Base-by-base conservation (phyloP, 1,140 invertebrate genomes). In the Drosophila nannoptera region DNA sequence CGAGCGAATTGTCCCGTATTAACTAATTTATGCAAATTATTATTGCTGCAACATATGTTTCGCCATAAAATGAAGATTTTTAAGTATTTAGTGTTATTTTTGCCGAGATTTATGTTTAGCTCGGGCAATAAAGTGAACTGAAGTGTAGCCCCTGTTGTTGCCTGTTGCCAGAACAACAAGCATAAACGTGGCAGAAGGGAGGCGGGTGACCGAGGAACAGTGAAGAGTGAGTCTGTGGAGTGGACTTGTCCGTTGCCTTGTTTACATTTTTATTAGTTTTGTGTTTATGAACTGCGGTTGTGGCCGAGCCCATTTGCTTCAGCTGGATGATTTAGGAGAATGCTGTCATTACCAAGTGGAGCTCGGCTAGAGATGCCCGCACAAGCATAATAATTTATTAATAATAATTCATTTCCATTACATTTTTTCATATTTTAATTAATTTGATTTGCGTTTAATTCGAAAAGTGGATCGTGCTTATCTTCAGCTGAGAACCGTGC, bases 21-120 rank as follows among this genome's bases (percentile, higher is more conserved):
- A 75, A 86, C 81, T 86, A 86, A 86, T 86, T 86, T 86, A 86
- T 86, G 81, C 81, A 86, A 86, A 86, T 86, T 86, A 86, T 86
- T 86, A 86, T 87, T 76, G 63, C 74, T 73, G 81, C 82, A 86
- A 86, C 81, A 86, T 86, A 86, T 86, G 81, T 84, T 86, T 65
- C 68, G 59, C 77, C 74, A 86, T 86, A 81, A 86, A 86, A 86
- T 81, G 81, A 75, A 86, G 81, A 86, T 86, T 86, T 86, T 86
- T 81, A 81, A 81, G 81, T 84, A 81, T 84, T 86, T 84, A 84
- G 81, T 86, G 81, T 86, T 86, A 87, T 77, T 81, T 71, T 71
- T 65, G 77, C 61, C 42, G 62, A 77, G 81, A 86, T 86, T 86
- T 86, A 86, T 84, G 81, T 61, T 67, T 66, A 45, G 54, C 33